These are phyloP conservation scores for Urocolius indicus DNA, from an alignment of 2,113 vertebrate genomes.

Conservation along the genomic window DNA sequence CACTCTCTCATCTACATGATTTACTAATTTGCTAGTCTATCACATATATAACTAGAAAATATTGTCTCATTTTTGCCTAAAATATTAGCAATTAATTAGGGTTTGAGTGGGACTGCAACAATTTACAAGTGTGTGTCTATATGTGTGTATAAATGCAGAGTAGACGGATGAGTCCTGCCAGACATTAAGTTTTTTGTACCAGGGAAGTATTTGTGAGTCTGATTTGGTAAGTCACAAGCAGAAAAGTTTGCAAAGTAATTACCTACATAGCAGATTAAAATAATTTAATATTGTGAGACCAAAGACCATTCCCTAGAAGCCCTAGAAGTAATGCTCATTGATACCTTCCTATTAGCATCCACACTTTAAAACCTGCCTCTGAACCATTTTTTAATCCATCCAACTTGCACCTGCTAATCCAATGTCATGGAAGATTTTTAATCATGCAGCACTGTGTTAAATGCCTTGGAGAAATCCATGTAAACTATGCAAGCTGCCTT, in stretches of 20 bases:
- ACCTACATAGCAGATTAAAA: neutral
- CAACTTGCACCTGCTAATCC: neutral
- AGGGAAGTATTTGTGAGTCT: neutral
- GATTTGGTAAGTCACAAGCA: neutral
- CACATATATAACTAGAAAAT: neutral
- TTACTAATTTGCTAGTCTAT: neutral
- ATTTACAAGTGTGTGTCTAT: neutral
- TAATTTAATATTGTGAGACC: neutral
- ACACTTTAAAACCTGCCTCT: neutral
- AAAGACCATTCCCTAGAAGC: neutral
- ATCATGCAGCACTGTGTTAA: neutral
- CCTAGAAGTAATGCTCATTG: neutral
- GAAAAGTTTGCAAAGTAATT: neutral
- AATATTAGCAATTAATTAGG: neutral
- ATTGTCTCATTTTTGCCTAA: neutral
- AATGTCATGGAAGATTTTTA: neutral
- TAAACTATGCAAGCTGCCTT: constrained; percentile 38
- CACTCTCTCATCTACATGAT: neutral
- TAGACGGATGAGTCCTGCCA: neutral
- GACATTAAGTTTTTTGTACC: neutral
- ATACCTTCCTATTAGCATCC: neutral
- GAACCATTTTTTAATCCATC: neutral
- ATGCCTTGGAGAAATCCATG: constrained; percentile 51
- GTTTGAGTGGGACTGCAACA: neutral
- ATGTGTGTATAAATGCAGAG: neutral